Conservation (phyloP, 1,140 invertebrate species). For the Diprion similis region DNA sequence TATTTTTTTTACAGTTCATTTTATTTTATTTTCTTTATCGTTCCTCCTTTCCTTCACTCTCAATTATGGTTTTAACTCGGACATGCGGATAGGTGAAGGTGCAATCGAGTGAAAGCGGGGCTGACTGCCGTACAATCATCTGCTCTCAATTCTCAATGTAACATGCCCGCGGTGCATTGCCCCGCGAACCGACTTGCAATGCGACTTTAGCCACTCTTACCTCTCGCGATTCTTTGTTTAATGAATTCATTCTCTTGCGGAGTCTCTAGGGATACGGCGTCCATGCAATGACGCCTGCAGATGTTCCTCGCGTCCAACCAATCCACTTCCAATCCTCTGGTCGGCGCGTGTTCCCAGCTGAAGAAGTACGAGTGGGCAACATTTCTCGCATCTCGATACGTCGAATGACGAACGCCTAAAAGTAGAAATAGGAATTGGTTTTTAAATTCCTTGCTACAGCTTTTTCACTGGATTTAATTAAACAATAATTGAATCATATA, state of each 20-base stretch:
- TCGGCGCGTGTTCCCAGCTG: slow-evolving; percentile 90
- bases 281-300: slow-evolving; percentile 91
- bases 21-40: too few relatives aligned
- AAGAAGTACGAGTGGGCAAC: slow-evolving; percentile 92
- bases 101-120: slow-evolving; percentile 39
- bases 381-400: slow-evolving; percentile 84
- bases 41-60: too few relatives aligned
- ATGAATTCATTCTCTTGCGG: slow-evolving; percentile 91
- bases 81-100: too few relatives aligned
- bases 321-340: slow-evolving; percentile 84
- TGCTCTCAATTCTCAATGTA: slow-evolving; percentile 14
- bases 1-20: too few relatives aligned
- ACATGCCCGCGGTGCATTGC: slow-evolving; percentile 61
- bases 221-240: slow-evolving; percentile 81
- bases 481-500: background rate
- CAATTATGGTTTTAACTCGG: too few relatives aligned
- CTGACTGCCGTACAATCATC: too few relatives aligned
- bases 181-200: slow-evolving; percentile 30
- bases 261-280: slow-evolving; percentile 88
- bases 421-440: slow-evolving; percentile 25
- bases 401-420: slow-evolving; percentile 82
- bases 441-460: background rate
- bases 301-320: slow-evolving; percentile 92
- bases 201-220: slow-evolving; percentile 40
- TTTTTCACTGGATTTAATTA: background rate